Evolutionary conservation across 2,888 invertebrate species (phyloP), one percentile per base, ranked within the genome.

Genomic region (Syritta pipiens): DNA sequence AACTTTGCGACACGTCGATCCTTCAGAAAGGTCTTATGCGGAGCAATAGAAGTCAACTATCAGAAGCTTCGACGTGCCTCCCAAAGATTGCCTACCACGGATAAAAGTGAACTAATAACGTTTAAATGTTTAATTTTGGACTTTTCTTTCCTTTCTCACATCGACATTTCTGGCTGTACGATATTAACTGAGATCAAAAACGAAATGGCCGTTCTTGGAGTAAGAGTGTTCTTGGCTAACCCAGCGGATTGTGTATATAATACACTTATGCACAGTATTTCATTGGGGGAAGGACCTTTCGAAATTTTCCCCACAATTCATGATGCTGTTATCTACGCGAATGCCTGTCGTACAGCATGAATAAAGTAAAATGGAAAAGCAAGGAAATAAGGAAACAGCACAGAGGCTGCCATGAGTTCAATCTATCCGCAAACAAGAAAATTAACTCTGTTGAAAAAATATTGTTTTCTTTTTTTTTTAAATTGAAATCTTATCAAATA

Each of bases 121-220:
- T 40, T 76, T 1, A 82, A 83, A 19, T 40, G 82, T 0, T 87
- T 88, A 12, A 90, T 93, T 19, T 83, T 93, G 71, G 93, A 93
- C 85, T 91, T 93, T 85, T 91, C 92, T 4, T 91, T 91, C 42
- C 86, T 93, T 46, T 91, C 90, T 59, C 92, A 92, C 77, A 89
- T 93, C 4, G 93, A 93, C 86, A 91, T 93, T 0, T 91, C 92
- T 5, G 93, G 93, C 1, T 91, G 92, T n/a, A 86, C 88, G 1
- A 89, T 90, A 9, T 82, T 93, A 17, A 90, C 90, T 59, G 86
- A 90, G 5, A 84, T 92, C 5, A 89, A 89, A 65, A 89, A 90
- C 51, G 91, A 91, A 81, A 90, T 91, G 81, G 84, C 89, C 9
- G 87, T 89, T 67, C 89, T 92, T 28, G 89, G 90, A 57, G 88